phyloP scores from a whole-genome alignment of 2,113 vertebrate species.

The Galbula dea region DNA sequence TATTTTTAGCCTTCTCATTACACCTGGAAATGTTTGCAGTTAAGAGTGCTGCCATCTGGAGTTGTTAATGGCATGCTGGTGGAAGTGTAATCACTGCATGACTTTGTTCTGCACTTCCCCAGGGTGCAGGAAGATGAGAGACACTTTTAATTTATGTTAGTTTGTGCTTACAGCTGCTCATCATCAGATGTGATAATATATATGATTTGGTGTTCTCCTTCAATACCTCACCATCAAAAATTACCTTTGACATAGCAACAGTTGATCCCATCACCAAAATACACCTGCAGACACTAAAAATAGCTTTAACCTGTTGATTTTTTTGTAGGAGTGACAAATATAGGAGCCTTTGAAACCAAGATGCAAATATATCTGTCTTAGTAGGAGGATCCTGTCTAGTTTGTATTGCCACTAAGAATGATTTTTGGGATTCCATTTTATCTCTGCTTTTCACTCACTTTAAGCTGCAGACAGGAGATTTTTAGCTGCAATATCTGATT shows the following conservation, averaged over 20 bases:
- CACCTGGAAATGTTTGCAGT: conserved; percentile 55
- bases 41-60: conserved; percentile 70
- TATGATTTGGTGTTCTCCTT: conserved; percentile 48
- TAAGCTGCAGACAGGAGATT: conserved; percentile 6
- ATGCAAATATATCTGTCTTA: background rate
- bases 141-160: conserved; percentile 64
- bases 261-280: conserved; percentile 30
- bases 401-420: background rate
- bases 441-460: background rate
- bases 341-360: conserved; percentile 17
- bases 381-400: background rate
- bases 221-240: conserved; percentile 36
- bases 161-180: conserved; percentile 58
- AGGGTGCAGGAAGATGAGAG: conserved; percentile 48
- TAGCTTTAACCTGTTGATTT: background rate
- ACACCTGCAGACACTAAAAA: conserved; percentile 35
- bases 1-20: conserved; percentile 60
- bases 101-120: conserved; percentile 52
- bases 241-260: conserved; percentile 32
- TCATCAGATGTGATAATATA: conserved; percentile 53
- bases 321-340: conserved; percentile 32
- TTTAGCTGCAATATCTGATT: conserved; percentile 33
- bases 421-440: background rate
- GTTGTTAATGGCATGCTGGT: conserved; percentile 64
- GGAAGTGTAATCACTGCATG: conserved; percentile 55